Evolutionary conservation across 2,888 invertebrate species (phyloP).

Genomic region (Aproaerema taeniolella): DNA sequence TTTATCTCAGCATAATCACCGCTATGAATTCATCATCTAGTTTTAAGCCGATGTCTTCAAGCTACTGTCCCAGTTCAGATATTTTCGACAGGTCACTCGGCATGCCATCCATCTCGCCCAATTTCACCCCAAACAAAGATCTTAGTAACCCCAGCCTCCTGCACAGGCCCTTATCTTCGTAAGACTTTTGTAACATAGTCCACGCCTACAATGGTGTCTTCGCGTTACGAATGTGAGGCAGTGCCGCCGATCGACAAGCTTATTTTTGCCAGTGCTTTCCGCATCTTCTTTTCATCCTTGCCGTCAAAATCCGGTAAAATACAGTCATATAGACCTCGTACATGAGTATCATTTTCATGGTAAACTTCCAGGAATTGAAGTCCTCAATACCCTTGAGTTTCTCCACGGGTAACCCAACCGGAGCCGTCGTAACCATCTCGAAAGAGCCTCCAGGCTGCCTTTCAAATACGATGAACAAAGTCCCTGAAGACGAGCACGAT

Average conservation of each 20-base stretch:
- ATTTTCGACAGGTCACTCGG: background rate
- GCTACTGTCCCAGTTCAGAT: background rate
- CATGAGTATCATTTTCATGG: background rate
- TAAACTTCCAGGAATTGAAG: background rate
- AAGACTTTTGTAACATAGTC: background rate
- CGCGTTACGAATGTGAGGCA: background rate
- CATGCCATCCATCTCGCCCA: background rate
- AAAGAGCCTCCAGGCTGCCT: too few species aligned
- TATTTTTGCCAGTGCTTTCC: background rate
- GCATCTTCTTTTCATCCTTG: background rate
- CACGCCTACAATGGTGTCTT: background rate
- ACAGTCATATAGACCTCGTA: background rate
- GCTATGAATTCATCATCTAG: slow-evolving; percentile 1
- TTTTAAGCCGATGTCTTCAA: background rate
- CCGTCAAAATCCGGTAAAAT: background rate
- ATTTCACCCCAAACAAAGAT: background rate
- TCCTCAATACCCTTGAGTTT: background rate
- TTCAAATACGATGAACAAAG: too few species aligned
- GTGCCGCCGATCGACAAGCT: background rate
- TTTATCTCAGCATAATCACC: background rate
- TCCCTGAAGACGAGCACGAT: too few species aligned
- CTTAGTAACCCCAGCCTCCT: background rate
- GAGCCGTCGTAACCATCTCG: too few species aligned
- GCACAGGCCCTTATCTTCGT: background rate
- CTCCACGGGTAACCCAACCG: too few species aligned